Conservation (phyloP, 2,888 invertebrate genomes). For the Thecocarcelia acutangulata region DNA sequence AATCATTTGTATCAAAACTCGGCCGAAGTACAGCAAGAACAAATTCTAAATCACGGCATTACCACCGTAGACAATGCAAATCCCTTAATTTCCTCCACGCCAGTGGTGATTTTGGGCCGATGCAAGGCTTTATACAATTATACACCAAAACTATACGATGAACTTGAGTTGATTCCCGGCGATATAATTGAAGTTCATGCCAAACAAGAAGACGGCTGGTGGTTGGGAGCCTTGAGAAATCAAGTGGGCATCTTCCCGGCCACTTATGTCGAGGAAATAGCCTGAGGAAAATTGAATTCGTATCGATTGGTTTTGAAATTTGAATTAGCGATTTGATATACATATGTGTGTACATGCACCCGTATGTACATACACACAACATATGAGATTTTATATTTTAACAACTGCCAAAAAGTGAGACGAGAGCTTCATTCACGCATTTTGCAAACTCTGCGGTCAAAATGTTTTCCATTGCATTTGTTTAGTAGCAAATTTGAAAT, state of each 20-base stretch:
- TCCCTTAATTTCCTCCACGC: conserved; percentile 9
- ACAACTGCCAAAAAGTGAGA: conserved; percentile 38
- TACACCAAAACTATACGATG: conserved; percentile 92
- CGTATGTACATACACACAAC: background rate
- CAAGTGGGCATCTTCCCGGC: conserved; percentile 95
- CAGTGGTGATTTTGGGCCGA: conserved; percentile 83
- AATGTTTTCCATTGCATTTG: too few species aligned
- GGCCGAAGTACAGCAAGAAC: conserved; percentile 55
- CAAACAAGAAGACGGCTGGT: conserved; percentile 97
- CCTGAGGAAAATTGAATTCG: conserved; percentile 67
- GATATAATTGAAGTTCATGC: conserved; percentile 93
- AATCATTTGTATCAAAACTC: conserved; percentile 71
- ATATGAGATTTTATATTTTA: conserved; percentile 4
- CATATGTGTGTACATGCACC: background rate
- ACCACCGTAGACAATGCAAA: conserved; percentile 23
- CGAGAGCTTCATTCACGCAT: too few species aligned
- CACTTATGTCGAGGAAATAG: conserved; percentile 93
- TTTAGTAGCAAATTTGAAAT: too few species aligned
- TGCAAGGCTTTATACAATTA: conserved; percentile 94
- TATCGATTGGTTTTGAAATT: conserved; percentile 53
- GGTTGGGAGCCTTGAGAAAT: conserved; percentile 92
- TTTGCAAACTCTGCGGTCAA: too few species aligned
- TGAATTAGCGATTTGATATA: conserved; percentile 45
- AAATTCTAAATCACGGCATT: conserved; percentile 49
- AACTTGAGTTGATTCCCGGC: conserved; percentile 89